These are phyloP conservation scores for Oryzias melastigma DNA, from an alignment of 2,113 vertebrate species.

Conservation along the genomic window DNA sequence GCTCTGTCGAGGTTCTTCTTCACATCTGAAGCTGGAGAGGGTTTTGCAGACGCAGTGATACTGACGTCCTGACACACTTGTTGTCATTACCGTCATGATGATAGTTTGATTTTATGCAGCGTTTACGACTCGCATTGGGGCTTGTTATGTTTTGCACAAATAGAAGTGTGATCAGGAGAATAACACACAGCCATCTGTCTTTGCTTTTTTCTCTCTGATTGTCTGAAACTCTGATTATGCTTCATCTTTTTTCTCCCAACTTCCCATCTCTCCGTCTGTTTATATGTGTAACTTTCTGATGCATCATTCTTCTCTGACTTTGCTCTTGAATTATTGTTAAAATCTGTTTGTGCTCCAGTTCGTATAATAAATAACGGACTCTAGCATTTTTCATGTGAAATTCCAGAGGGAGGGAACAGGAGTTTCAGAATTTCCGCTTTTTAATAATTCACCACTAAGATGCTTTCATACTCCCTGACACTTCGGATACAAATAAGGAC, in stretches of 20 bases:
- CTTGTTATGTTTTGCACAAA: constrained; percentile 61
- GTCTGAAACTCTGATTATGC: constrained; percentile 1
- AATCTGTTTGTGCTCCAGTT: too few relatives aligned
- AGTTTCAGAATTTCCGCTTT: too few relatives aligned
- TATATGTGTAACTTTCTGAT: constrained; percentile 11
- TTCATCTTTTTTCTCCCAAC: not conserved
- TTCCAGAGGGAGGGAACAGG: too few relatives aligned
- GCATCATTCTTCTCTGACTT: constrained; percentile 4
- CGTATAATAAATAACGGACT: too few relatives aligned
- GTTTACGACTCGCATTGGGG: constrained; percentile 57
- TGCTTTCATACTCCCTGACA: too few relatives aligned
- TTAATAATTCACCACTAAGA: too few relatives aligned
- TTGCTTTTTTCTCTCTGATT: constrained; percentile 18
- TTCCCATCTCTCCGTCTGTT: not conserved
- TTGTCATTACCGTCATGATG: constrained; percentile 53
- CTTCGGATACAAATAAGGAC: too few relatives aligned
- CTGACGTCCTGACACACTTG: constrained; percentile 55
- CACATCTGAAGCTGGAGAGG: constrained; percentile 25
- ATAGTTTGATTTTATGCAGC: constrained; percentile 58
- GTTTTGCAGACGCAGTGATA: constrained; percentile 33
- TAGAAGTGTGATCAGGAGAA: constrained; percentile 55
- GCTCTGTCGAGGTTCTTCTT: constrained; percentile 15
- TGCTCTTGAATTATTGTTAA: too few relatives aligned
- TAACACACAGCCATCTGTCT: constrained; percentile 58
- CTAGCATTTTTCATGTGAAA: too few relatives aligned